Evolutionary conservation across 2,888 invertebrate species (phyloP), one percentile per base, ranked within the genome.

Genomic region (Entomobrya proxima): DNA sequence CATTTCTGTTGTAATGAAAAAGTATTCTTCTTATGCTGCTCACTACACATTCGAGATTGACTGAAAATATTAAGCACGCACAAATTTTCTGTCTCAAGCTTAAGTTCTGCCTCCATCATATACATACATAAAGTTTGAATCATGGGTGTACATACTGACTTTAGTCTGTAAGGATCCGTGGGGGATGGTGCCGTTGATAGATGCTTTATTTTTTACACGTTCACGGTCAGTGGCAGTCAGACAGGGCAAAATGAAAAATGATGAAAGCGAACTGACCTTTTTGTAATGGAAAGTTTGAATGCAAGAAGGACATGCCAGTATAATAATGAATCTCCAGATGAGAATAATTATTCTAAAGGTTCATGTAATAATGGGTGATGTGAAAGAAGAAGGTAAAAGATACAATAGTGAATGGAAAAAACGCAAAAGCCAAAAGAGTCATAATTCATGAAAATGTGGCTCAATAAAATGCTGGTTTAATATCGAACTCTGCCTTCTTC

Each of bases 201-300:
- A 67, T 76, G 69, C 72, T 86, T 86, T 86, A 86, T 86, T 80
- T 76, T 82, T 72, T 52, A 81, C 77, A 81, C 81, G 72, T 77
- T 64, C 86, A 76, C 76, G 55, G 69, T 40, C 75, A 86, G 86
- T 86, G 86, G 77, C 81, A 81, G 86, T 76, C 81, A 72, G 86
- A 86, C 86, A 77, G 81, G 69, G 67, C 58, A 86, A 86, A 86
- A 88, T 88, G 88, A 88, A 88, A 88, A 88, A 88, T 88, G 86
- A 85, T 86, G 76, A 85, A 82, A 78, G 69, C 74, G 85, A 88
- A 87, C 87, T 88, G 88, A 89, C 87, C 88, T 89, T 88, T n/a
- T 86, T 86, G 76, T 86, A 88, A 86, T 85, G 76, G 81, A 61
- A 83, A 67, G 44, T 67, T 64, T 67, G 67, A 67, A 44, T 21